Evolutionary conservation across 1,140 invertebrate species (phyloP).

Genomic region (Laodelphax striatellus): DNA sequence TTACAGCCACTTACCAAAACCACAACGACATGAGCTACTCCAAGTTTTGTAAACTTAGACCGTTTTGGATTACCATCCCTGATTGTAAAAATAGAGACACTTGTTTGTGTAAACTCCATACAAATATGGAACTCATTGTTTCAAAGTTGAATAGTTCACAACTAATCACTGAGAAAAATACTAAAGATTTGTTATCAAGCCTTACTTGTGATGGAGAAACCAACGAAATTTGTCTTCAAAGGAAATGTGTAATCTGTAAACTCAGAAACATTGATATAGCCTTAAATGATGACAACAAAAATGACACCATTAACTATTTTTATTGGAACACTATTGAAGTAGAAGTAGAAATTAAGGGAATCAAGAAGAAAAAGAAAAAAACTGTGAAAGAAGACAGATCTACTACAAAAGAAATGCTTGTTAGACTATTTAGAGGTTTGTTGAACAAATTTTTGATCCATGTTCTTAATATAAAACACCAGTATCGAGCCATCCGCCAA

Average conservation of each 20-base stretch:
- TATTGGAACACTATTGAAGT: slow-evolving; percentile 1
- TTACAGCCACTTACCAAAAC: slow-evolving; percentile 19
- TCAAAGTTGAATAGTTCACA: slow-evolving; percentile 16
- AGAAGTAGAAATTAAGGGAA: slow-evolving; percentile 1
- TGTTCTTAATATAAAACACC: slow-evolving; percentile 23
- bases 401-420: slow-evolving; percentile 19
- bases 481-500: slow-evolving; percentile 23
- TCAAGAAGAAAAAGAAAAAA: slow-evolving; percentile 13
- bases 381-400: slow-evolving; percentile 18
- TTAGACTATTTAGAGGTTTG: slow-evolving; percentile 9
- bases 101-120: slow-evolving; percentile 17
- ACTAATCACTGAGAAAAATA: slow-evolving; percentile 12
- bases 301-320: slow-evolving; percentile 10
- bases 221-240: slow-evolving; percentile 18
- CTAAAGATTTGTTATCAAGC: not conserved
- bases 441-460: slow-evolving; percentile 20
- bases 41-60: slow-evolving; percentile 16
- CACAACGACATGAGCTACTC: slow-evolving; percentile 9
- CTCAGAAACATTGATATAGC: slow-evolving; percentile 4
- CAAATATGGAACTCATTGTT: slow-evolving; percentile 14
- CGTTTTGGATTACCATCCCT: slow-evolving; percentile 18
- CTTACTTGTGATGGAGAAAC: slow-evolving; percentile 14
- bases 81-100: slow-evolving; percentile 16
- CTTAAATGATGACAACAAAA: slow-evolving; percentile 2
- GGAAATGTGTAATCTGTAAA: slow-evolving; percentile 16